These are phyloP conservation scores for Sapajus apella DNA, from an alignment of 2,113 vertebrate species.

Conservation along the genomic window DNA sequence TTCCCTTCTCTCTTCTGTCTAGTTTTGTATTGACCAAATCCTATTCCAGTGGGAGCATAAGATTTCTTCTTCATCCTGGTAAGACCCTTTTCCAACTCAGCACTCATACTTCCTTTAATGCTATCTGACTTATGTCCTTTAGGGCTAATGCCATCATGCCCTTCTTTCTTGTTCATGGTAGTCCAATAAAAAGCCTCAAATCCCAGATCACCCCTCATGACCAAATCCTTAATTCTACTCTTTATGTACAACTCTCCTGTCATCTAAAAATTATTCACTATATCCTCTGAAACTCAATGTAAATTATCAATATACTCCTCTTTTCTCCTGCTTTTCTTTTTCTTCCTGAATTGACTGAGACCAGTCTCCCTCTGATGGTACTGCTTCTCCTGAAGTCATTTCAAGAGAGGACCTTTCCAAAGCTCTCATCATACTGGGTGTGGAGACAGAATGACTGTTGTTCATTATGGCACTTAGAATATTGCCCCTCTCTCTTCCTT, in stretches of 20 bases:
- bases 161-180: background rate
- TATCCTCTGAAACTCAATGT: background rate
- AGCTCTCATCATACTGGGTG: background rate
- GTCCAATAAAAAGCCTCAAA: background rate
- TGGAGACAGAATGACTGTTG: background rate
- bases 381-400: background rate
- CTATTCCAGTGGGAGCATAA: background rate
- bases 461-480: background rate
- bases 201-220: background rate
- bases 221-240: background rate
- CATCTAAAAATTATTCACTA: background rate
- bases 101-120: background rate
- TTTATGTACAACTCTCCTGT: accelerated
- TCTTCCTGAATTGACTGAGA: background rate
- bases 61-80: background rate
- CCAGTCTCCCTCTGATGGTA: background rate
- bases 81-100: background rate
- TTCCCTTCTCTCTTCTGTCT: background rate
- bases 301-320: background rate
- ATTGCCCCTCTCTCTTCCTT: background rate
- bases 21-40: background rate
- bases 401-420: background rate
- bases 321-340: background rate
- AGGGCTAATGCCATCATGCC: background rate
- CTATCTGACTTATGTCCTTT: background rate